Base-by-base conservation (phyloP, 1,140 invertebrate genomes). In the Xylocopa sonorina region DNA sequence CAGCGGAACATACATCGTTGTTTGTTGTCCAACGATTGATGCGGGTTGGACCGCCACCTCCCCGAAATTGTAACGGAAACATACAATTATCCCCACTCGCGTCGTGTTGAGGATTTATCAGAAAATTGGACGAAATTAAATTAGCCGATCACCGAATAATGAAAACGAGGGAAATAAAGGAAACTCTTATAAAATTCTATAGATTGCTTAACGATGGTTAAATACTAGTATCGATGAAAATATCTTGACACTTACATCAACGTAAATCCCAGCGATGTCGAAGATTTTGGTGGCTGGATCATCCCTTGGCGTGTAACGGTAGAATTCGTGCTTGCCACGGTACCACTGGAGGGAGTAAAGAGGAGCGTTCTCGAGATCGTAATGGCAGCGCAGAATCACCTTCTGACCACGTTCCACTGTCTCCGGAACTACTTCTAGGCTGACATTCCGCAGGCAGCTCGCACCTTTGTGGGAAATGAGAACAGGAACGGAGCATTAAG, bases 291-390 rank as follows among this genome's bases (percentile, higher is more conserved):
- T 96, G 24, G 93, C 91, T 0, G 96, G 96, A 46, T 90, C 93
- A 80, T 96, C 95, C 63, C 93, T 95, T 0, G 95, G 95, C 0
- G 95, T 94, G 87, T 94, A 96, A 78, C 96, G 92, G 90, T 96
- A 96, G 91, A 96, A 96, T 91, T 96, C 96, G 83, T 94, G 93
- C 53, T 90, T 93, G 16, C 96, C 97, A 63, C 96, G 94, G 88
- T 97, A 97, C 97, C 97, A 98, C 91, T 97, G 96, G 80, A 98
- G 95, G 2, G 95, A 95, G 92, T 97, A 97, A 29, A 97, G 93
- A 7, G 94, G 94, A 24, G 94, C 95, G 16, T 94, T 94, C 71
- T 96, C 95, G 78, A 96, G 91, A 88, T 96, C 95, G 93, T 96
- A 97, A 50, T 94, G 93, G 91, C 97, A 97, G 38, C 94, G 94